A percentile compares a stretch with the other conserved stretches of the same genome.
These are phyloP conservation scores for Mythimna impura DNA, from an alignment of 2,888 invertebrate species.

Conservation along the genomic window DNA sequence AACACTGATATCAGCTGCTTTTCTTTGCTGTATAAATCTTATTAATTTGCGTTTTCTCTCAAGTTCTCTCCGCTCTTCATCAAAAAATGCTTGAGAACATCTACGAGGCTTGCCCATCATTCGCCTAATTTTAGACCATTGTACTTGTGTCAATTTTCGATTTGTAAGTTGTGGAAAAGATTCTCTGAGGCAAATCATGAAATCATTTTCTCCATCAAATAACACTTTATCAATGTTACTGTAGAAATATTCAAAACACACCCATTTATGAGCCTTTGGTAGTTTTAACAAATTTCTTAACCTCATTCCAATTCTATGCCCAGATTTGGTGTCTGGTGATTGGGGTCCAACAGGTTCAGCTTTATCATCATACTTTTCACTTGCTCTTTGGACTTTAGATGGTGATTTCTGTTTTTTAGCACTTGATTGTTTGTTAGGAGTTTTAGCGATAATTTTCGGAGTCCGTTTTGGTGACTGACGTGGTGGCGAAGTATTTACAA, in stretches of 20 bases:
- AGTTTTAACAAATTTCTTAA: constrained; percentile 97
- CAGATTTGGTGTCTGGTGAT: constrained; percentile 95
- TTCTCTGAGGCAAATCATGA: constrained; percentile 97
- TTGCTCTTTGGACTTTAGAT: constrained; percentile 87
- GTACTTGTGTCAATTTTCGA: constrained; percentile 95
- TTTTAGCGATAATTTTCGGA: constrained; percentile 90
- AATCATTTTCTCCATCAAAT: constrained; percentile 99
- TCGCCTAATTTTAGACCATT: constrained; percentile 98
- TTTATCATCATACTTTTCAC: constrained; percentile 85
- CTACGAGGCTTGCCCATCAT: constrained; percentile 99
- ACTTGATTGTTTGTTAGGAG: constrained; percentile 83
- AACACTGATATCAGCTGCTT: constrained; percentile 94
- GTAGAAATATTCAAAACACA: constrained; percentile 99
- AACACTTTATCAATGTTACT: constrained; percentile 98
- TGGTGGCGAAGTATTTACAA: constrained; percentile 94
- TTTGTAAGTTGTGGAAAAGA: constrained; percentile 98
- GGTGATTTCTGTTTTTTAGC: constrained; percentile 89
- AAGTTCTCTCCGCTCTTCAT: constrained; percentile 97
- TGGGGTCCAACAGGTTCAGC: constrained; percentile 80
- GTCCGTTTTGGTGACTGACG: constrained; percentile 93
- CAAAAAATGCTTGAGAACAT: constrained; percentile 98
- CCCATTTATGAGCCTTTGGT: constrained; percentile 99
- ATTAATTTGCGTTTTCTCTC: constrained; percentile 97
- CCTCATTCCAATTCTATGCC: constrained; percentile 97
- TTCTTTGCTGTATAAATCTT: constrained; percentile 97